A percentile compares a stretch with the other conserved stretches of the same genome.
Conservation (phyloP, 2,888 invertebrate species). For the Drosophila ezoana region DNA sequence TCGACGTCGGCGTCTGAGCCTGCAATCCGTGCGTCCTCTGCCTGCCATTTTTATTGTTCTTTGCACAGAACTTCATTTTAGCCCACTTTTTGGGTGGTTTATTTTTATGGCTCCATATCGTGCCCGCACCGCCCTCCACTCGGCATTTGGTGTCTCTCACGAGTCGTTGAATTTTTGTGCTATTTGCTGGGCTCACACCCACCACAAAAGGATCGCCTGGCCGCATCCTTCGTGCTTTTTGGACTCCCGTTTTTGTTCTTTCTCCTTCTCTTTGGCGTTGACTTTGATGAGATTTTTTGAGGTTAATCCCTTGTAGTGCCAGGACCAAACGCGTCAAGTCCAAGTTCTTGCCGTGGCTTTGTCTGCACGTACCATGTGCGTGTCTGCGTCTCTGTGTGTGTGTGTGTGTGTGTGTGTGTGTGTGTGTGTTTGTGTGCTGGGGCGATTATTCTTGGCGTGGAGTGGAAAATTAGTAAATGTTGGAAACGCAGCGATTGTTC, state of each 20-base stretch:
- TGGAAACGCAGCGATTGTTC: constrained; percentile 73
- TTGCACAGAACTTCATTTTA: constrained; percentile 78
- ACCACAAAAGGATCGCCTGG: constrained; percentile 23
- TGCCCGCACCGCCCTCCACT: not conserved
- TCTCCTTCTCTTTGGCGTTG: constrained; percentile 68
- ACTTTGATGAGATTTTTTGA: constrained; percentile 82
- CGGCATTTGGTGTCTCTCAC: constrained; percentile 49
- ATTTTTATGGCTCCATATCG: constrained; percentile 77
- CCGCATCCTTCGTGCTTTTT: constrained; percentile 22
- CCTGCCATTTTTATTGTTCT: constrained; percentile 78
- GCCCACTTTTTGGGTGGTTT: constrained; percentile 80
- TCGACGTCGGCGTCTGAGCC: constrained; percentile 3
- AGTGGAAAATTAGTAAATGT: constrained; percentile 81
- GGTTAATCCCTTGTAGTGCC: constrained; percentile 82
- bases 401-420: constrained; percentile 5
- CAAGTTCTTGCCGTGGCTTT: constrained; percentile 75
- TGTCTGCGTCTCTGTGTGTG: constrained; percentile 19
- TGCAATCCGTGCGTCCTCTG: constrained; percentile 32
- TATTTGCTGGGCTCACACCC: constrained; percentile 74
- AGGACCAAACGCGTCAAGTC: constrained; percentile 76
- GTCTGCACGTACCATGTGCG: constrained; percentile 46
- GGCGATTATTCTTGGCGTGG: constrained; percentile 73
- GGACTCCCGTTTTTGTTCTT: constrained; percentile 16
- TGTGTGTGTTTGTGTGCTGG: constrained; percentile 10
- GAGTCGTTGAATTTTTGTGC: constrained; percentile 71